phyloP scores from a whole-genome alignment of 2,113 vertebrate species.

The Pteruthius melanotis region DNA sequence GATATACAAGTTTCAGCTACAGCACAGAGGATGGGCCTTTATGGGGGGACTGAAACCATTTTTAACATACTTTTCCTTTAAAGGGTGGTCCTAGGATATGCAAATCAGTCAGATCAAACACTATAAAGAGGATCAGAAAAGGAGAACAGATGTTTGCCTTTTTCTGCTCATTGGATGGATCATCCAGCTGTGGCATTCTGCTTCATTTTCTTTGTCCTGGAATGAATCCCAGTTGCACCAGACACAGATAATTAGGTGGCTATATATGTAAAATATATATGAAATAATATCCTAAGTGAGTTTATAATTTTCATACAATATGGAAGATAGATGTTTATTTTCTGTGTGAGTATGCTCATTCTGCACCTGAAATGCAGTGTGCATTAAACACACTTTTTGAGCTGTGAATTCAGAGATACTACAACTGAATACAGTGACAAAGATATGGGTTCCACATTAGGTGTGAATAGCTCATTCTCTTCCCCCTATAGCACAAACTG shows the following conservation, averaged over 20 bases:
- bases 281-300: background rate
- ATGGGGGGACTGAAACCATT: accelerated
- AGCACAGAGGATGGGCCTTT: background rate
- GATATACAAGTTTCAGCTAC: background rate
- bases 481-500: background rate
- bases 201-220: background rate
- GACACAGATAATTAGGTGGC: background rate
- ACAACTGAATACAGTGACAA: background rate
- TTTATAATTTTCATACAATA: background rate
- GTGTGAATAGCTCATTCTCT: background rate
- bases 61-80: background rate
- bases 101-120: background rate
- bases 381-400: background rate
- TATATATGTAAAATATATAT: background rate
- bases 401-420: background rate
- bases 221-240: background rate
- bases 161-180: background rate
- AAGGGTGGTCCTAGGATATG: background rate
- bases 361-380: background rate
- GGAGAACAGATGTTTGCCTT: background rate
- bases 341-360: background rate
- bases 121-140: background rate
- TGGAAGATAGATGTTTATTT: background rate
- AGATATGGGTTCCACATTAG: background rate
- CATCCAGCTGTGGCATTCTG: background rate